Evolutionary conservation across 2,888 invertebrate genomes (phyloP).

Genomic region (Patella ulyssiponensis): DNA sequence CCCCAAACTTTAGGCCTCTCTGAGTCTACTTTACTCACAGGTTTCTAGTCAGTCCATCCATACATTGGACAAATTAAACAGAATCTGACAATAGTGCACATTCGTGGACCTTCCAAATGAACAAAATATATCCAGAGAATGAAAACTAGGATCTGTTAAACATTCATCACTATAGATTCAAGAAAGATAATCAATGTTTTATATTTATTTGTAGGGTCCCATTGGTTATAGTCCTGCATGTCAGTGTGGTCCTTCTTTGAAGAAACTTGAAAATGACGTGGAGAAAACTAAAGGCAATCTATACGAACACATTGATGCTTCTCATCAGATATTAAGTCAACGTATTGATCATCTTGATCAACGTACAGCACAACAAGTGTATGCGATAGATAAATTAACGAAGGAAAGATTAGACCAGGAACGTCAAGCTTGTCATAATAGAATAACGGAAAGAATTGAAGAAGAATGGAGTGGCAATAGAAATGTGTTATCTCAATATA

Average conservation of each 20-base stretch:
- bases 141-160: too few species aligned
- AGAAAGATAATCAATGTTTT: background rate
- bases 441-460: conserved; percentile 78
- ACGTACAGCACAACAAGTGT: conserved; percentile 68
- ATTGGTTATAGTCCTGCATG: conserved; percentile 84
- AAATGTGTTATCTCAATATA: conserved; percentile 59
- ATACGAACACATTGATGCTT: conserved; percentile 83
- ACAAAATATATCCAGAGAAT: too few species aligned
- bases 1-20: too few species aligned
- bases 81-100: too few species aligned
- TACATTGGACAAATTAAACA: too few species aligned
- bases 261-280: conserved; percentile 85
- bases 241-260: conserved; percentile 92
- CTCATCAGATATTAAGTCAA: conserved; percentile 80
- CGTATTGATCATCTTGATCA: conserved; percentile 86
- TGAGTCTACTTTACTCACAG: too few species aligned
- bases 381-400: conserved; percentile 57
- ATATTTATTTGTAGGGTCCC: conserved; percentile 78
- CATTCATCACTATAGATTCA: too few species aligned
- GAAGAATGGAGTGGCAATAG: conserved; percentile 75
- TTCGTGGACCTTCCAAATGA: too few species aligned
- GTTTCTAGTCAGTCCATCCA: too few species aligned
- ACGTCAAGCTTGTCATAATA: conserved; percentile 78
- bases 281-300: conserved; percentile 86
- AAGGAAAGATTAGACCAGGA: conserved; percentile 80